Conservation (phyloP, 2,797 vertebrate species). For the Melanotaenia maccullochi region DNA sequence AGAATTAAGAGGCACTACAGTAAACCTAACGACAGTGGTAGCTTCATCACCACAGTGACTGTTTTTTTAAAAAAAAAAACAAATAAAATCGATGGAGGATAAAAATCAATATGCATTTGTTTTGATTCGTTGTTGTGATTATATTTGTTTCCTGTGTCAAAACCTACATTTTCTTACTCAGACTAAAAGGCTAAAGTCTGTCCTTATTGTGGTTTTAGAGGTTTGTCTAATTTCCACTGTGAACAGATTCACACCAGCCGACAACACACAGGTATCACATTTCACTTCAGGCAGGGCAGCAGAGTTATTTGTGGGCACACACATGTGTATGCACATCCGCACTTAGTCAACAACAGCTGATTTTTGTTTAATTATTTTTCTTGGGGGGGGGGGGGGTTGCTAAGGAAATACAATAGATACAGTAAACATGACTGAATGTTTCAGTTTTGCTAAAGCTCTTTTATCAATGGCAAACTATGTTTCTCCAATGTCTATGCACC, state of each 20-base stretch:
- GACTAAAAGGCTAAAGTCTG: slow-evolving; percentile 11
- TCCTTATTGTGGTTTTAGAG: slow-evolving; percentile 1
- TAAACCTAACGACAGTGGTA: neutral
- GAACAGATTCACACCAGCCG: slow-evolving; percentile 26
- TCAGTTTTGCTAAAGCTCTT: neutral
- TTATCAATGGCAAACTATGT: slow-evolving; percentile 7
- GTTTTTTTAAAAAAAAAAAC: too few relatives aligned
- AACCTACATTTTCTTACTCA: neutral
- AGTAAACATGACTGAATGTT: neutral
- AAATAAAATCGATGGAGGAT: neutral
- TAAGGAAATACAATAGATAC: neutral
- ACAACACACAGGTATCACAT: slow-evolving; percentile 16
- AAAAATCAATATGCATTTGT: neutral
- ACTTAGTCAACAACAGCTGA: neutral
- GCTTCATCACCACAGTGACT: too few relatives aligned
- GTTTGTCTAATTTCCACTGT: slow-evolving; percentile 21
- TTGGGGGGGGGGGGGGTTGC: neutral
- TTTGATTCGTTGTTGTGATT: neutral
- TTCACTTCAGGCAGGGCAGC: slow-evolving; percentile 14
- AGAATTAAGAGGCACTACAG: neutral
- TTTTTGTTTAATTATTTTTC: slow-evolving; percentile 17
- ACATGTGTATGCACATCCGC: slow-evolving; percentile 8
- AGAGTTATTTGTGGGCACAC: slow-evolving; percentile 11
- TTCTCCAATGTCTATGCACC: slow-evolving; percentile 13
- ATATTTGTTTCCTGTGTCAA: slow-evolving; percentile 11